Evolutionary conservation across 2,888 invertebrate species (phyloP).

Genomic region (Stenodema calcarata): DNA sequence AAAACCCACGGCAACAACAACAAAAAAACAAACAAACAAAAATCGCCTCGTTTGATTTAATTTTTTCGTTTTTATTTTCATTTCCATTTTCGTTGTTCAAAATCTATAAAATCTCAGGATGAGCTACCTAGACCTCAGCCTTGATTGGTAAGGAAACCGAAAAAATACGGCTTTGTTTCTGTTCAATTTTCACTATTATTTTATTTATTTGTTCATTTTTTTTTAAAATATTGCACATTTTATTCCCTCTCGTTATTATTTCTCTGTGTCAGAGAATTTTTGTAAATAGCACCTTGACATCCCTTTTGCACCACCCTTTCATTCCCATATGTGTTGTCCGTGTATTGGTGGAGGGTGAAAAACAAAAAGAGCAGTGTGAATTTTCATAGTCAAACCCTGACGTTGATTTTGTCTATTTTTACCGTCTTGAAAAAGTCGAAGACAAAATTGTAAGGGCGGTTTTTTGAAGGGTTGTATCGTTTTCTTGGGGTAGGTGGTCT

Average conservation of each 20-base stretch:
- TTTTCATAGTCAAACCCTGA: too few relatives aligned
- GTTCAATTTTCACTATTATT: slow-evolving; percentile 20
- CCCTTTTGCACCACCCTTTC: slow-evolving; percentile 46
- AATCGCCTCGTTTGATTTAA: neutral
- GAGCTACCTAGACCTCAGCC: slow-evolving; percentile 56
- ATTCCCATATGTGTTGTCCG: slow-evolving; percentile 49
- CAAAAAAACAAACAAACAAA: neutral
- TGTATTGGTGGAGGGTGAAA: slow-evolving; percentile 43
- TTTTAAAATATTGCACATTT: slow-evolving; percentile 38
- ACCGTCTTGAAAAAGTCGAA: too few relatives aligned
- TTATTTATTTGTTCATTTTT: slow-evolving; percentile 35
- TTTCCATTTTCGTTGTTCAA: neutral
- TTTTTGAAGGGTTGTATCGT: neutral
- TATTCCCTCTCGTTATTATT: slow-evolving; percentile 30
- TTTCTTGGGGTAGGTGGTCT: slow-evolving; percentile 6
- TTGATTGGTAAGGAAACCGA: slow-evolving; percentile 55
- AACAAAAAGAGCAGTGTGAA: neutral
- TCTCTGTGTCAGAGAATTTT: slow-evolving; percentile 20
- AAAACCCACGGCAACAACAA: too few relatives aligned
- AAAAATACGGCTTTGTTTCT: slow-evolving; percentile 46
- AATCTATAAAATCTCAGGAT: slow-evolving; percentile 42
- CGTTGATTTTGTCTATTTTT: too few relatives aligned
- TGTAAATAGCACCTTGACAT: slow-evolving; percentile 50
- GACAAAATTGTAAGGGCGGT: slow-evolving; percentile 12
- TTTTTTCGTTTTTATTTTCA: slow-evolving; percentile 57